Conservation (phyloP, 2,113 vertebrate genomes). For the Pachycephala philippinensis region DNA sequence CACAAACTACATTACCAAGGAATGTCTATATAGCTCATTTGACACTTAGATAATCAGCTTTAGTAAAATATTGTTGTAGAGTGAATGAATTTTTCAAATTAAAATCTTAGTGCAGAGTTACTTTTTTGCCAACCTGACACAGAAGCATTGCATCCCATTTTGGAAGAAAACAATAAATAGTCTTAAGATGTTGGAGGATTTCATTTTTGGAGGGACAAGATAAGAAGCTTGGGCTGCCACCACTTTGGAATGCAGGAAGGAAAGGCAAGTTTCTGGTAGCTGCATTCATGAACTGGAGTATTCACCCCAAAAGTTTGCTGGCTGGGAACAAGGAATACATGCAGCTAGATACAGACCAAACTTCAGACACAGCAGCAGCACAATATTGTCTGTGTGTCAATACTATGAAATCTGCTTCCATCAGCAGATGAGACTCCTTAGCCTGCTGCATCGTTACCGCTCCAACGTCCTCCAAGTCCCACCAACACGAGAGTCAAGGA, state of each 20-base stretch:
- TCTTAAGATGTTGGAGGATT: background rate
- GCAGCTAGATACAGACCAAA: background rate
- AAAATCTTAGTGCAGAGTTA: background rate
- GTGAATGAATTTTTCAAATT: background rate
- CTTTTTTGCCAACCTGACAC: background rate
- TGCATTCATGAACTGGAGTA: background rate
- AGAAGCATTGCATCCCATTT: background rate
- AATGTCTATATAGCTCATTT: background rate
- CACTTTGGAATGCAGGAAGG: background rate
- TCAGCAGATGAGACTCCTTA: background rate
- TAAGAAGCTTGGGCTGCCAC: background rate
- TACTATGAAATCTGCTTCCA: background rate
- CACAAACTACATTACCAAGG: background rate
- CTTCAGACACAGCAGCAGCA: background rate
- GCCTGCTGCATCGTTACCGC: accelerated
- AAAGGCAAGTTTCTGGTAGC: background rate
- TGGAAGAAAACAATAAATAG: background rate
- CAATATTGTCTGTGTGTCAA: background rate
- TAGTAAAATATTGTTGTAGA: background rate
- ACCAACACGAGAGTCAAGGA: background rate
- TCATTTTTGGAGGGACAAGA: background rate
- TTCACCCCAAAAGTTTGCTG: background rate
- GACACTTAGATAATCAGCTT: background rate
- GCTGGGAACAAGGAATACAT: background rate
- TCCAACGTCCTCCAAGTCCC: background rate